A percentile compares a stretch with the other conserved stretches of the same genome.
Evolutionary conservation across 2,797 vertebrate species (phyloP).

Genomic region (Erithacus rubecula): DNA sequence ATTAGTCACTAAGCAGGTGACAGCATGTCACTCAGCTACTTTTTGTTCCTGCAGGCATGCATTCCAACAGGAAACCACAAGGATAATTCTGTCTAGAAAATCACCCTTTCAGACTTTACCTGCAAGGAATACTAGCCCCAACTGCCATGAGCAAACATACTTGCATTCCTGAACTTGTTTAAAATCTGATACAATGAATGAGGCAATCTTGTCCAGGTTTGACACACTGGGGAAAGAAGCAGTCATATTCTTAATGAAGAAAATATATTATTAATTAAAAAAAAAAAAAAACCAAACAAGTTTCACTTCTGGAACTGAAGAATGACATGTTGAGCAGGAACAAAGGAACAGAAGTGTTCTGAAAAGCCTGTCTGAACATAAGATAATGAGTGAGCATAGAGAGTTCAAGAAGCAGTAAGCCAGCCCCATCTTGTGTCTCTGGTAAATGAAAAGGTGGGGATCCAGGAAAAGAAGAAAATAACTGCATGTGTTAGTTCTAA

Average conservation of each 20-base stretch:
- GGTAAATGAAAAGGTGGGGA: background rate
- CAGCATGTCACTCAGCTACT: background rate
- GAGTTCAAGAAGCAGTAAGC: background rate
- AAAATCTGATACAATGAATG: background rate
- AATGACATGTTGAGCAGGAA: background rate
- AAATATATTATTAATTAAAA: background rate
- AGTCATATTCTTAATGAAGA: background rate
- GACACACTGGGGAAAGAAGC: background rate
- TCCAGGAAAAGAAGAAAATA: background rate
- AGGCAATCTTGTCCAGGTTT: background rate
- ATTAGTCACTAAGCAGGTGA: background rate
- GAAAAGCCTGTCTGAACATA: background rate
- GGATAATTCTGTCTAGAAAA: background rate
- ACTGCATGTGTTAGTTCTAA: background rate
- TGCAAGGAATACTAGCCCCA: background rate
- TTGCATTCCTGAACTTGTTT: background rate
- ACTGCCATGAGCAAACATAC: background rate
- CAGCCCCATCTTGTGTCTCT: background rate
- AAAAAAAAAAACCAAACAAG: background rate
- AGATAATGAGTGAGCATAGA: background rate
- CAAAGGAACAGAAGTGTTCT: background rate
- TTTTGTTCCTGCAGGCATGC: conserved; percentile 1
- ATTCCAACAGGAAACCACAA: background rate
- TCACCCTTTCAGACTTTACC: background rate
- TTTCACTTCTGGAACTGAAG: background rate